phyloP scores from a whole-genome alignment of 2,797 vertebrate genomes.

The Cyprinodon diabolis region DNA sequence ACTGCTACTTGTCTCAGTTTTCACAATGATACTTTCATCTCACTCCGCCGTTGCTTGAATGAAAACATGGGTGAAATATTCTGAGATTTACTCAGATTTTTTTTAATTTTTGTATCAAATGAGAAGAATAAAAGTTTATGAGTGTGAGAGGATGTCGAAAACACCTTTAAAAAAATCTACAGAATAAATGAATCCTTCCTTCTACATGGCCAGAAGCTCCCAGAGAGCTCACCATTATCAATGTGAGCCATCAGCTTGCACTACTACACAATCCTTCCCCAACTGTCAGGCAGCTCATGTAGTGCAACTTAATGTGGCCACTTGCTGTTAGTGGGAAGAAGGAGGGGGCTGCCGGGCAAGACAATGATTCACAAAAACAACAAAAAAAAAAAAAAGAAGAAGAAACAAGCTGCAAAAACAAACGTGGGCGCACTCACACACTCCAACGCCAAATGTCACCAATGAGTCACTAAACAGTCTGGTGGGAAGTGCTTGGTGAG shows the following conservation, averaged over 20 bases:
- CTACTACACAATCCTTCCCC: conserved; percentile 37
- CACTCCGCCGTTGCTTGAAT: conserved; percentile 46
- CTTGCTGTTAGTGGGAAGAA: conserved; percentile 19
- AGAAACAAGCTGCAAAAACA: conserved; percentile 36
- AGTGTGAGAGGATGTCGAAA: conserved; percentile 5
- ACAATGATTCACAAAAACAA: conserved; percentile 58
- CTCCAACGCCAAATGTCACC: conserved; percentile 60
- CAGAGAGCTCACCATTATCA: conserved; percentile 45
- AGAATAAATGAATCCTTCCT: conserved; percentile 5
- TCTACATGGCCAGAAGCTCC: conserved; percentile 14
- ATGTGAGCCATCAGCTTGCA: conserved; percentile 42
- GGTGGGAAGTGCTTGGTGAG: conserved; percentile 46
- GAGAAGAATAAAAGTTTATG: conserved; percentile 31
- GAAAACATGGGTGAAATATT: conserved; percentile 49
- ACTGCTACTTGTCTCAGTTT: conserved; percentile 59
- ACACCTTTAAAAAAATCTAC: not conserved
- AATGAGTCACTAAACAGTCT: conserved; percentile 63
- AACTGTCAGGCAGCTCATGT: conserved; percentile 7
- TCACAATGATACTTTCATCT: conserved; percentile 60
- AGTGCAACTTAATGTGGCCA: conserved; percentile 9
- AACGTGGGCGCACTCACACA: conserved; percentile 5
- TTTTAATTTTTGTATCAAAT: conserved; percentile 22
- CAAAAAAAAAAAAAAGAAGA: conserved; percentile 40
- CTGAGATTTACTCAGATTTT: conserved; percentile 37
- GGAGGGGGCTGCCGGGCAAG: conserved; percentile 16